Conservation (phyloP, 2,113 vertebrate species). For the Pseudopipra pipra region DNA sequence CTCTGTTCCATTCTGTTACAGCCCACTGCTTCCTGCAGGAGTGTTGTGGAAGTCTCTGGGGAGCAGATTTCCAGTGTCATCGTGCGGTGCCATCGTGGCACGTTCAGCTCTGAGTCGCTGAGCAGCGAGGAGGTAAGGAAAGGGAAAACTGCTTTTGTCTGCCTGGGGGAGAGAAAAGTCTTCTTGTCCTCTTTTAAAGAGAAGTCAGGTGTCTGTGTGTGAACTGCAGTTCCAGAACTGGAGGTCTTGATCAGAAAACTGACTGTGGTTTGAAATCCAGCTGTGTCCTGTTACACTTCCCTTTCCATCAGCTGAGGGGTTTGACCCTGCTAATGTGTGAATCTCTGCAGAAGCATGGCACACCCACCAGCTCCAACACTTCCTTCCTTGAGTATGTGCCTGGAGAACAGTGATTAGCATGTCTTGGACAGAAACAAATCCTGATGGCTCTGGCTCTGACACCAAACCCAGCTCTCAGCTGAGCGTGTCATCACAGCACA, state of each 20-base stretch:
- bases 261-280: neutral
- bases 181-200: neutral
- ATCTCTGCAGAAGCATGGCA: neutral
- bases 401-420: neutral
- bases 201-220: neutral
- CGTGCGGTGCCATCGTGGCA: slow-evolving; percentile 33
- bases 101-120: slow-evolving; percentile 49
- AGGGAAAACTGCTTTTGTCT: neutral
- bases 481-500: neutral
- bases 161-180: neutral
- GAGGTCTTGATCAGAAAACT: neutral
- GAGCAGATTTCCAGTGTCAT: neutral
- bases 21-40: slow-evolving; percentile 56
- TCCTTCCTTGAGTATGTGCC: neutral
- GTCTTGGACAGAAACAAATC: neutral
- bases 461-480: neutral
- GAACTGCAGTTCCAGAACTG: neutral
- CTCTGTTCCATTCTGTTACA: neutral
- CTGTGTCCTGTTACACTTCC: neutral
- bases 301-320: neutral
- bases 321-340: neutral
- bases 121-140: slow-evolving; percentile 74
- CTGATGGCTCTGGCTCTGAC: neutral
- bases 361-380: neutral
- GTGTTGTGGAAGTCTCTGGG: neutral